These are phyloP conservation scores for Drosophila mojavensis DNA, from an alignment of 1,140 invertebrate genomes.

Conservation along the genomic window DNA sequence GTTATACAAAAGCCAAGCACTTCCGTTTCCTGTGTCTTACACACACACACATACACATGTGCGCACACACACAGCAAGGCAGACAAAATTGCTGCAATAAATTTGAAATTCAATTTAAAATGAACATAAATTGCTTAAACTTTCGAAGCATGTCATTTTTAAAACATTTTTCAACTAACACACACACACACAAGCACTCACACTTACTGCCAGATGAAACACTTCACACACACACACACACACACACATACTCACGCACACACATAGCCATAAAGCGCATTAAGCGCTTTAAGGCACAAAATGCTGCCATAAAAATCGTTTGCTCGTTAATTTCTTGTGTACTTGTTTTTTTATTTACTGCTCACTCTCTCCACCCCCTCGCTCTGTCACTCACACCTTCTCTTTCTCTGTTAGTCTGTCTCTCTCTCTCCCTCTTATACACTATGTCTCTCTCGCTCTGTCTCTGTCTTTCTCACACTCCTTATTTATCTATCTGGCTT, in stretches of 20 bases:
- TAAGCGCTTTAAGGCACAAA: conserved; percentile 82
- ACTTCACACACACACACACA: conserved; percentile 18
- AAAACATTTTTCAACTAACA: conserved; percentile 83
- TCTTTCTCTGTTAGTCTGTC: neutral
- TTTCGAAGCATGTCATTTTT: conserved; percentile 84
- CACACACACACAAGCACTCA: conserved; percentile 33
- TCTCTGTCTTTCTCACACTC: neutral
- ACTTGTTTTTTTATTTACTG: conserved; percentile 75
- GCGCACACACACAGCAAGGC: conserved; percentile 18
- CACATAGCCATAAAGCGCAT: conserved; percentile 67
- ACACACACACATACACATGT: conserved; percentile 27
- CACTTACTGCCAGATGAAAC: conserved; percentile 13
- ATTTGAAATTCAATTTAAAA: conserved; percentile 84
- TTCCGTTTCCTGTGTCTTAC: conserved; percentile 63
- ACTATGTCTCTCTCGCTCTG: neutral
- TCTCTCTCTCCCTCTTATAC: neutral
- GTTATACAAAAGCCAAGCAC: conserved; percentile 62
- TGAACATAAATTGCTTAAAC: conserved; percentile 84
- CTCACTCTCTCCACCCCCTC: conserved; percentile 1
- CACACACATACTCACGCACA: conserved; percentile 5
- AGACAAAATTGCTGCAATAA: conserved; percentile 82
- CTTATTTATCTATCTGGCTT: conserved; percentile 32
- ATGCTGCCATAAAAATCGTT: conserved; percentile 82
- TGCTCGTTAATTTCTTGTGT: conserved; percentile 81
- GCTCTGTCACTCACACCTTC: neutral